phyloP scores from a whole-genome alignment of 30 jellyfish, hydroid and myxozoan genomes.

The Nemopilema nomurai region DNA sequence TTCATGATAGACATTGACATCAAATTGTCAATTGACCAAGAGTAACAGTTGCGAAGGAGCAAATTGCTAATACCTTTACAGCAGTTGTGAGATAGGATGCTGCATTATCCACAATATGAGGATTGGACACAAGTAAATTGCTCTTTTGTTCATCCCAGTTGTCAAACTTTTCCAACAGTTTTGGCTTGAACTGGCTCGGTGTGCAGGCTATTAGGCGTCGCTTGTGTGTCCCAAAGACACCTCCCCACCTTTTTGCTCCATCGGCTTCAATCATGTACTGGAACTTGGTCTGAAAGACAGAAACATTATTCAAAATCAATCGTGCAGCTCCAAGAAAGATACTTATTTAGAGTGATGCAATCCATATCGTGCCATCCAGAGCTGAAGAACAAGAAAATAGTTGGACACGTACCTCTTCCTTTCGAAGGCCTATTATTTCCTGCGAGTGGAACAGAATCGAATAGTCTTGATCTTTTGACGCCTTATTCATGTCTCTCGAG shows the following conservation, averaged over 20 bases:
- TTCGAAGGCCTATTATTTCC: conserved; percentile 22
- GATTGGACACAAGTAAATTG: conserved; percentile 48
- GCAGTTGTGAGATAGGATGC: conserved; percentile 61
- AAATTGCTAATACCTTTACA: conserved; percentile 40
- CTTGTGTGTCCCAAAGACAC: conserved; percentile 71
- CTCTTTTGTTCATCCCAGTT: conserved; percentile 74
- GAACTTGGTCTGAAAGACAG: conserved; percentile 4
- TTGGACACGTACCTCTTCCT: conserved; percentile 38
- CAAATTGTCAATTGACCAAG: neutral
- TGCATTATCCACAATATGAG: conserved; percentile 38
- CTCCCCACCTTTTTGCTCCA: conserved; percentile 74
- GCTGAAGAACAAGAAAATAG: neutral
- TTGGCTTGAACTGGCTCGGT: conserved; percentile 47
- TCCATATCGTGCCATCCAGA: neutral
- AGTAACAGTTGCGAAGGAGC: neutral
- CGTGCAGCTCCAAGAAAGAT: too few relatives aligned
- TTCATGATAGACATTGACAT: neutral
- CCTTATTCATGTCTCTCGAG: conserved; percentile 23
- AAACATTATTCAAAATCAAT: too few relatives aligned
- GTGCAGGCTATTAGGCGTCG: conserved; percentile 46
- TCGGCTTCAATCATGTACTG: conserved; percentile 93
- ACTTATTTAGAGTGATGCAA: too few relatives aligned
- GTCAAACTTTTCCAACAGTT: conserved; percentile 70
- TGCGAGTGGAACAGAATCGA: conserved; percentile 50
- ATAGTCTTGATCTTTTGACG: conserved; percentile 50